Conservation (phyloP, 2,888 invertebrate genomes). For the Argyra leucocephala region DNA sequence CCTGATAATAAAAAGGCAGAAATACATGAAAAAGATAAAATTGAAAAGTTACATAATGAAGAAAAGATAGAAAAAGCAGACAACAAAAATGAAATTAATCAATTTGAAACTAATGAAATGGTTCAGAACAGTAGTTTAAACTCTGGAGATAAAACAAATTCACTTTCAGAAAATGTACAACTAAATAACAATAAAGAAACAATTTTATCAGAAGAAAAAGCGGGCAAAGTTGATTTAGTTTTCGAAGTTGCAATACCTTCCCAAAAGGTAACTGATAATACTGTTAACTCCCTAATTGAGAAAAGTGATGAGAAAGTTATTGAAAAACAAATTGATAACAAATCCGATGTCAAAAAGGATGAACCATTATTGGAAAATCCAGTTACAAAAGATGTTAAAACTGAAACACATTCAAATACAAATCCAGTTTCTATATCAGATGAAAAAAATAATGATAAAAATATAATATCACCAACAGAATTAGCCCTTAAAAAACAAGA, state of each 20-base stretch:
- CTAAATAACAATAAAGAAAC: constrained; percentile 17
- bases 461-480: neutral
- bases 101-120: neutral
- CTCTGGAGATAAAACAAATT: constrained; percentile 14
- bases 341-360: too few species aligned
- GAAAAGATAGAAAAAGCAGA: constrained; percentile 18
- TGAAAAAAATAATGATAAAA: neutral
- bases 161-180: constrained; percentile 18
- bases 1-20: neutral
- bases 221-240: neutral
- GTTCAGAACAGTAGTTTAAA: constrained; percentile 8
- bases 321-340: neutral
- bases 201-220: constrained; percentile 14
- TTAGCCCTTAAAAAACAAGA: too few species aligned
- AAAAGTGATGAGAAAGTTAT: neutral
- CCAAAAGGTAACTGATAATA: neutral
- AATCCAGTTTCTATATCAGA: neutral
- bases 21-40: constrained; percentile 18
- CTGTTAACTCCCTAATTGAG: neutral
- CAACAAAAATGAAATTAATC: constrained; percentile 12
- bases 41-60: constrained; percentile 15
- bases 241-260: neutral
- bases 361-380: too few species aligned
- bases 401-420: neutral
- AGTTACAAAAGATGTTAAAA: neutral